Evolutionary conservation across 2,888 invertebrate species (phyloP).

Genomic region (Ichneumoninae sp.): DNA sequence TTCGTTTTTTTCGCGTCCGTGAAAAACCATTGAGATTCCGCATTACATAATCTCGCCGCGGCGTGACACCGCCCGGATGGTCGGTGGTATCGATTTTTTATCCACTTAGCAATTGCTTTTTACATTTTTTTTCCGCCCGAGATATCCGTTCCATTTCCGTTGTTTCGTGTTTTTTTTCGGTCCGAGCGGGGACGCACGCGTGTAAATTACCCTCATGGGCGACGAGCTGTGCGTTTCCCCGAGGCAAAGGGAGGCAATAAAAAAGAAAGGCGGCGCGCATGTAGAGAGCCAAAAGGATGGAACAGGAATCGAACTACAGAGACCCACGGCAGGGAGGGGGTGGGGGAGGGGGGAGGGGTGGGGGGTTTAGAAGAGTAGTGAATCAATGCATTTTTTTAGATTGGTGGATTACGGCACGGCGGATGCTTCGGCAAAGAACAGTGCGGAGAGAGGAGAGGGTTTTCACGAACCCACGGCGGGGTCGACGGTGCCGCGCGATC

Average conservation of each 20-base stretch:
- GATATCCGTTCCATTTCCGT: slow-evolving; percentile 33
- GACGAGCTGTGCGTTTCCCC: neutral
- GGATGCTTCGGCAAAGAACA: slow-evolving; percentile 42
- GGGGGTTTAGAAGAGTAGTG: slow-evolving; percentile 20
- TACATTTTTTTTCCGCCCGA: slow-evolving; percentile 7
- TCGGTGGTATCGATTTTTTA: slow-evolving; percentile 32
- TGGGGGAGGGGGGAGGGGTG: neutral
- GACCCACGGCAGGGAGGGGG: neutral
- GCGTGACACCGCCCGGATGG: slow-evolving; percentile 21
- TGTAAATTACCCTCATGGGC: slow-evolving; percentile 16
- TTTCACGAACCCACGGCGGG: slow-evolving; percentile 13
- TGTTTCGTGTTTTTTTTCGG: slow-evolving; percentile 30
- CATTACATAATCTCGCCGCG: slow-evolving; percentile 31
- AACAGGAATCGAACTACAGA: slow-evolving; percentile 18
- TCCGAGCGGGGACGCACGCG: neutral
- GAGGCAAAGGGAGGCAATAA: neutral
- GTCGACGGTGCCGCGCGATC: slow-evolving; percentile 18
- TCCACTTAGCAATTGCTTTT: slow-evolving; percentile 49
- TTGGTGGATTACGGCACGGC: slow-evolving; percentile 42
- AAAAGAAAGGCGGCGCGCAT: slow-evolving; percentile 5
- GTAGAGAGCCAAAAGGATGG: neutral
- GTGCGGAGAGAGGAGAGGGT: neutral
- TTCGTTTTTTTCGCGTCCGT: neutral
- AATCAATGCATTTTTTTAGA: slow-evolving; percentile 53
- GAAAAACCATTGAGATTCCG: neutral